Conservation (phyloP, 2,113 vertebrate genomes). For the Strix uralensis region DNA sequence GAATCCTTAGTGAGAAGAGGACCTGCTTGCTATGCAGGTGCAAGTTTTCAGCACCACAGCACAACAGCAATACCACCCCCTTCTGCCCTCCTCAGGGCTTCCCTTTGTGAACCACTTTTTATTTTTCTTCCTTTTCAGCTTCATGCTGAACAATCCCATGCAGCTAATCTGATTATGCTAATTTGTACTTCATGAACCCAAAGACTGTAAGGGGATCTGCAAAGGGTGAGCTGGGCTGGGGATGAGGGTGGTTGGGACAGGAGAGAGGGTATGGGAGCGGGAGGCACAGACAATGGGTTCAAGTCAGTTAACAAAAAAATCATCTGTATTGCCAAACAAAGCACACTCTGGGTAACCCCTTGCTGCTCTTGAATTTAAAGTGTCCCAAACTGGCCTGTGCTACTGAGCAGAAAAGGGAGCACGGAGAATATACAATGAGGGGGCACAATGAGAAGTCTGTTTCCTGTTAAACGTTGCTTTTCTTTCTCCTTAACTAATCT, state of each 20-base stretch:
- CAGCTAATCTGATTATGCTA: slow-evolving; percentile 98
- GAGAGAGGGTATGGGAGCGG: not conserved
- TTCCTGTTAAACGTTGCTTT: slow-evolving; percentile 13
- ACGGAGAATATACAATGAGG: not conserved
- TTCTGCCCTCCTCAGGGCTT: slow-evolving; percentile 70
- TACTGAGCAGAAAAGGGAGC: slow-evolving; percentile 21
- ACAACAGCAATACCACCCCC: slow-evolving; percentile 56
- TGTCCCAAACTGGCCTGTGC: slow-evolving; percentile 38
- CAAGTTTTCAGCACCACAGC: slow-evolving; percentile 78
- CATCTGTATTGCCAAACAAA: slow-evolving; percentile 68
- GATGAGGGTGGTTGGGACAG: slow-evolving; percentile 18
- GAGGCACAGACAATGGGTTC: slow-evolving; percentile 35
- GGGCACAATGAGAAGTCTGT: slow-evolving; percentile 18
- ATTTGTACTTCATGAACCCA: slow-evolving; percentile 97
- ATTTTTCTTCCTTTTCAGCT: slow-evolving; percentile 78
- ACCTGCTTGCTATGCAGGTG: slow-evolving; percentile 84
- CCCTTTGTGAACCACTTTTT: slow-evolving; percentile 90
- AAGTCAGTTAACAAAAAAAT: slow-evolving; percentile 71
- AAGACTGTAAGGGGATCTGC: slow-evolving; percentile 78
- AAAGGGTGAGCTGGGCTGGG: slow-evolving; percentile 52
- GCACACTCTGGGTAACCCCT: slow-evolving; percentile 65
- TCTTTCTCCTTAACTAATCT: slow-evolving; percentile 15
- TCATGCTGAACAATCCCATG: slow-evolving; percentile 75
- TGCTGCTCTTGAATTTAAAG: slow-evolving; percentile 71
- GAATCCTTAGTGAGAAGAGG: slow-evolving; percentile 80